phyloP scores from a whole-genome alignment of 2,888 invertebrate species.

The Eustalomyia histrio region DNA sequence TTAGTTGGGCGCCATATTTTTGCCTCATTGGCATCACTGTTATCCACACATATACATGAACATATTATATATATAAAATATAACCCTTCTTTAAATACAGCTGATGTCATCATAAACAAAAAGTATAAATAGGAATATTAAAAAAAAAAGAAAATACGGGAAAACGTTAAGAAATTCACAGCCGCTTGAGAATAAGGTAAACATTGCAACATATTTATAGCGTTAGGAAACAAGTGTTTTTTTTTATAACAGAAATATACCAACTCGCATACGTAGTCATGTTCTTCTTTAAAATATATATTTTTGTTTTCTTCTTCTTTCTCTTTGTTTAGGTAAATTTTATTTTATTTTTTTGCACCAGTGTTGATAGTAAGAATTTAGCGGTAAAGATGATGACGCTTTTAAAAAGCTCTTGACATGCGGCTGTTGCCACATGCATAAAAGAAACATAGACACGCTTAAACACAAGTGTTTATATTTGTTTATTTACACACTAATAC shows the following conservation, averaged over 20 bases:
- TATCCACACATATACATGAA: neutral
- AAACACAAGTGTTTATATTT: conserved; percentile 61
- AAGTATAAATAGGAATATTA: conserved; percentile 8
- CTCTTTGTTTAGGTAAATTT: neutral
- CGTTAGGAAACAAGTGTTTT: conserved; percentile 11
- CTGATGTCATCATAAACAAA: conserved; percentile 52
- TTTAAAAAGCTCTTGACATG: conserved; percentile 63
- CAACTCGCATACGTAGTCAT: conserved; percentile 28
- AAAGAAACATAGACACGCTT: conserved; percentile 55
- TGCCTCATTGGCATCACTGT: neutral
- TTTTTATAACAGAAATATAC: neutral
- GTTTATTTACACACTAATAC: conserved; percentile 38
- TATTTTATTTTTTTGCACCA: neutral
- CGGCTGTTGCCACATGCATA: conserved; percentile 65
- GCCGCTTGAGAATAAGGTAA: conserved; percentile 53
- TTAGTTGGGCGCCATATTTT: too few relatives aligned
- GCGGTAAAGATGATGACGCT: conserved; percentile 62
- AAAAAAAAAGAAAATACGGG: neutral
- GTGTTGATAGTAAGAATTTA: conserved; percentile 58
- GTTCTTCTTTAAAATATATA: neutral
- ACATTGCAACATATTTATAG: conserved; percentile 25
- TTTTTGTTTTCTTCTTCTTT: neutral
- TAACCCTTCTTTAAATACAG: conserved; percentile 57
- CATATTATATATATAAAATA: neutral
- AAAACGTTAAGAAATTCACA: conserved; percentile 30